These are phyloP conservation scores for Erpornis zantholeuca DNA, from an alignment of 2,113 vertebrate genomes.

Conservation along the genomic window DNA sequence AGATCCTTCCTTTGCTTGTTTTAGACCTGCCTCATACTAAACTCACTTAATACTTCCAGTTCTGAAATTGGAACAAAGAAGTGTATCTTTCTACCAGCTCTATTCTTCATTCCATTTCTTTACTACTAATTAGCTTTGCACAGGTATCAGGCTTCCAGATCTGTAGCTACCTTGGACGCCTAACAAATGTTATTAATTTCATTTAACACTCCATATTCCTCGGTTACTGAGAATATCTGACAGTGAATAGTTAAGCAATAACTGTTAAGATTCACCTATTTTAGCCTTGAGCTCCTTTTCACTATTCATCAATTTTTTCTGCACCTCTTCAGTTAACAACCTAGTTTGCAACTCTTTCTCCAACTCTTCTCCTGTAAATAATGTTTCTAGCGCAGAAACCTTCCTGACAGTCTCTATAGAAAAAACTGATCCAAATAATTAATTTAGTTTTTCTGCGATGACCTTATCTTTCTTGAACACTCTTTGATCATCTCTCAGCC, in stretches of 20 bases:
- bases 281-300: background rate
- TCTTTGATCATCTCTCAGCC: constrained; percentile 57
- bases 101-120: background rate
- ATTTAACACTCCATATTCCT: background rate
- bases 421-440: constrained; percentile 27
- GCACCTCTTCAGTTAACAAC: background rate
- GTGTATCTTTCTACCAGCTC: background rate
- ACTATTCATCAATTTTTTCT: background rate
- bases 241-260: background rate
- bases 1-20: background rate
- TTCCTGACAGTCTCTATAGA: constrained; percentile 12
- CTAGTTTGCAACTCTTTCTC: background rate
- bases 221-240: background rate
- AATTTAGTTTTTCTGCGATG: constrained; percentile 35
- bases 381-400: background rate
- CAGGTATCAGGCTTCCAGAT: background rate
- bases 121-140: background rate
- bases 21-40: background rate
- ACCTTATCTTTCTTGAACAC: constrained; percentile 39
- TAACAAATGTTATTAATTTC: background rate
- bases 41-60: background rate
- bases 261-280: background rate
- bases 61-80: background rate
- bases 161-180: background rate
- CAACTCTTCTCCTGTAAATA: constrained; percentile 13